Conservation (phyloP, 2,888 invertebrate species). For the Teinopalpus imperialis region DNA sequence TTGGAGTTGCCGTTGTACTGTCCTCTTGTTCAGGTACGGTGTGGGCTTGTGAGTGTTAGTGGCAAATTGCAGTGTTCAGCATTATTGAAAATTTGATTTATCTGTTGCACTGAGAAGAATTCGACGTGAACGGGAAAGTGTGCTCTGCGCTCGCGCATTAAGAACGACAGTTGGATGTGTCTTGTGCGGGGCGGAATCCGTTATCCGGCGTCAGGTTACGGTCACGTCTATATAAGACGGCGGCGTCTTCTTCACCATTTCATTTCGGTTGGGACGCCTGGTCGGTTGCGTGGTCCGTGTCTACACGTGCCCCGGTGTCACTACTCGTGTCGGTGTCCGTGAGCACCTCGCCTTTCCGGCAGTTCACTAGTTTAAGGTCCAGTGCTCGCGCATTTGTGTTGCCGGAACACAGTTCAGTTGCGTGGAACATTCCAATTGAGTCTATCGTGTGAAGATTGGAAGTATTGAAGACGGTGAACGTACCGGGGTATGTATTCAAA, state of each 20-base stretch:
- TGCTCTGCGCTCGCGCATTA: conserved; percentile 49
- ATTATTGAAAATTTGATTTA: conserved; percentile 79
- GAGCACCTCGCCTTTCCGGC: conserved; percentile 45
- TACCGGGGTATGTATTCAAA: conserved; percentile 30
- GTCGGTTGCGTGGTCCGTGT: conserved; percentile 59
- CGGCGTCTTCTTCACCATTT: conserved; percentile 79
- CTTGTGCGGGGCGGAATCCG: conserved; percentile 60
- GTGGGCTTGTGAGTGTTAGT: conserved; percentile 52
- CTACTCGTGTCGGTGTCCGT: conserved; percentile 49
- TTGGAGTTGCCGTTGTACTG: conserved; percentile 65
- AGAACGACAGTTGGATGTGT: conserved; percentile 52
- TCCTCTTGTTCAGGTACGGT: conserved; percentile 49
- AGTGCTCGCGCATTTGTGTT: conserved; percentile 58
- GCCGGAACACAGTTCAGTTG: conserved; percentile 66
- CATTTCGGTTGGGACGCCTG: conserved; percentile 77
- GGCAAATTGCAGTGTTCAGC: conserved; percentile 73
- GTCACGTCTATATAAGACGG: conserved; percentile 80
- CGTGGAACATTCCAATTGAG: conserved; percentile 61
- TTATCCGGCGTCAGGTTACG: conserved; percentile 82
- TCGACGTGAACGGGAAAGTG: conserved; percentile 42
- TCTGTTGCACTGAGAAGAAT: conserved; percentile 64
- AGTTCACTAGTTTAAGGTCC: conserved; percentile 52
- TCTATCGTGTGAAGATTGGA: conserved; percentile 57
- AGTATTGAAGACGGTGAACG: conserved; percentile 44
- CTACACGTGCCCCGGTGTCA: conserved; percentile 38